These are phyloP conservation scores for Coleophora deauratella DNA, from an alignment of 2,888 invertebrate genomes.

Conservation along the genomic window DNA sequence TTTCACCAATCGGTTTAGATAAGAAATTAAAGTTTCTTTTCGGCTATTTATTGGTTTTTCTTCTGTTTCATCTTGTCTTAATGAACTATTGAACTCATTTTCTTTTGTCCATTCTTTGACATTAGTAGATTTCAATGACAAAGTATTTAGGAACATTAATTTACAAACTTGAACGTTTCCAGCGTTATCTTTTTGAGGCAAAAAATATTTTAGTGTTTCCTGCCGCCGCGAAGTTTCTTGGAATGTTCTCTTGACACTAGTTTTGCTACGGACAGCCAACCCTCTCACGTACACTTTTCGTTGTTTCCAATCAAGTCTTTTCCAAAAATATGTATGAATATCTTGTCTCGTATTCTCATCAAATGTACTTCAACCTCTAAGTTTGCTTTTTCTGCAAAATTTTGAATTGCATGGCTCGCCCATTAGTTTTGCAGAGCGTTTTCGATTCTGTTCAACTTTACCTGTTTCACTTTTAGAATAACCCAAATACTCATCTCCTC, in stretches of 20 bases:
- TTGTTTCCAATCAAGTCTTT: slow-evolving; percentile 19
- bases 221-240: background rate
- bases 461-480: slow-evolving; percentile 9
- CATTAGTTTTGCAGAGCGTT: slow-evolving; percentile 7
- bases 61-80: too few relatives aligned
- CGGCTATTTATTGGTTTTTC: too few relatives aligned
- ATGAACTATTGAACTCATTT: too few relatives aligned
- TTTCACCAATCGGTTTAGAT: slow-evolving; percentile 17
- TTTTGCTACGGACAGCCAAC: slow-evolving; percentile 14
- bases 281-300: slow-evolving; percentile 16
- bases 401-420: slow-evolving; percentile 14
- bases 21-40: slow-evolving; percentile 2
- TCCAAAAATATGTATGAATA: slow-evolving; percentile 17
- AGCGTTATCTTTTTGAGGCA: slow-evolving; percentile 2
- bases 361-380: slow-evolving; percentile 14
- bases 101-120: slow-evolving; percentile 17
- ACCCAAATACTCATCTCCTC: slow-evolving; percentile 17
- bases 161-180: slow-evolving; percentile 5
- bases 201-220: slow-evolving; percentile 11
- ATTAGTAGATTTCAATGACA: slow-evolving; percentile 3
- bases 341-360: slow-evolving; percentile 11
- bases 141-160: slow-evolving; percentile 3
- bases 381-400: slow-evolving; percentile 16
- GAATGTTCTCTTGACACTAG: slow-evolving; percentile 12
- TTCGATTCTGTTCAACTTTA: slow-evolving; percentile 10